phyloP scores from a whole-genome alignment of 2,113 vertebrate species.

The Climacteris rufus region DNA sequence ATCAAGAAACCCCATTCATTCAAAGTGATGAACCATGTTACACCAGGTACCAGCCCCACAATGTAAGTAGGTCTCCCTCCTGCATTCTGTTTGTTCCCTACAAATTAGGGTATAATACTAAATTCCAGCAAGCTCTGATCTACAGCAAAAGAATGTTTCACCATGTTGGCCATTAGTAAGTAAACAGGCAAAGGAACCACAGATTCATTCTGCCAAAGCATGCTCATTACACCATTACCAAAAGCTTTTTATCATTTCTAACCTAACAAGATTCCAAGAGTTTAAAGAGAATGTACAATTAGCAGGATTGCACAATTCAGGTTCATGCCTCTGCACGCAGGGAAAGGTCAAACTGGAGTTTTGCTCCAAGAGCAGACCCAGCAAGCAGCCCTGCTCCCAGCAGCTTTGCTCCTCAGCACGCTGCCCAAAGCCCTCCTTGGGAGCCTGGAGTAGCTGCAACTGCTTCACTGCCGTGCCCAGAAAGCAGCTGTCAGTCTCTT shows the following conservation, averaged over 20 bases:
- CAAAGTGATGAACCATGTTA: not conserved
- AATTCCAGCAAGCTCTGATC: not conserved
- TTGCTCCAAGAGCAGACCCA: not conserved
- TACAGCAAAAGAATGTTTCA: not conserved
- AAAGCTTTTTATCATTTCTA: slow-evolving; percentile 11
- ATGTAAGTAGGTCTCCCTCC: not conserved
- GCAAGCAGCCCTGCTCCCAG: not conserved
- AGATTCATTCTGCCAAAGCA: not conserved
- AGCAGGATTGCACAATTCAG: not conserved
- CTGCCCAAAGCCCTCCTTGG: not conserved
- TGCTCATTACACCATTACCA: not conserved
- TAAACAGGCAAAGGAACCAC: not conserved
- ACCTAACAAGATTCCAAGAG: not conserved
- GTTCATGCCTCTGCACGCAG: slow-evolving; percentile 17
- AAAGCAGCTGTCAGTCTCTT: not conserved
- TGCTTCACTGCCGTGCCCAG: not conserved
- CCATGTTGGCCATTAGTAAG: not conserved
- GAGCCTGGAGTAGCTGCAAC: not conserved
- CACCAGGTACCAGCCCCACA: not conserved
- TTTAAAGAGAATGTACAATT: not conserved
- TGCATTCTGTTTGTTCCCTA: not conserved
- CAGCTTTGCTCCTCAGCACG: not conserved
- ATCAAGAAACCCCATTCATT: not conserved
- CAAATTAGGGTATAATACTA: not conserved
- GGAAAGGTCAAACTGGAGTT: not conserved